These are phyloP conservation scores for Vannuccia rotundouncinata DNA, from an alignment of 2,888 invertebrate species.

Conservation along the genomic window DNA sequence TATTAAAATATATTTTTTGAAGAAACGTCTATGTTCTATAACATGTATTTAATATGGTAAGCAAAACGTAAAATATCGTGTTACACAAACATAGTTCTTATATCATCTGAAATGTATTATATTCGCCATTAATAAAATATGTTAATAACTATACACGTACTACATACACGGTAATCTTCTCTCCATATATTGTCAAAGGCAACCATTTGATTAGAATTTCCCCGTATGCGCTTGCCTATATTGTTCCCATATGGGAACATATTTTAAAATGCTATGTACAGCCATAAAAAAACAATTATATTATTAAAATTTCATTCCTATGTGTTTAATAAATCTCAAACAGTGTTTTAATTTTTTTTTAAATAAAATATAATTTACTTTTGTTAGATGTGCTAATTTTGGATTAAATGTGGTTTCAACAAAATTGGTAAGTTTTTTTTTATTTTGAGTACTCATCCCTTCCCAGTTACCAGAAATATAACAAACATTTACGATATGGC, in stretches of 20 bases:
- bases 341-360: conserved; percentile 31
- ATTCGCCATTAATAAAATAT: too few species aligned
- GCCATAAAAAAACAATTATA: background rate
- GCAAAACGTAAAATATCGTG: too few species aligned
- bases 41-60: too few species aligned
- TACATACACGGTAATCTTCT: too few species aligned
- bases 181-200: too few species aligned
- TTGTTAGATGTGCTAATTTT: conserved; percentile 23
- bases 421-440: conserved; percentile 26
- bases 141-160: too few species aligned
- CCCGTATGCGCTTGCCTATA: too few species aligned
- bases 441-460: conserved; percentile 12
- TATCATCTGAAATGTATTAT: too few species aligned
- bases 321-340: conserved; percentile 2
- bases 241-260: conserved; percentile 33
- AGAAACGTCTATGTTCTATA: too few species aligned
- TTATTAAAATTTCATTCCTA: conserved; percentile 21
- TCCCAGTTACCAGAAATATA: conserved; percentile 19
- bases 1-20: too few species aligned
- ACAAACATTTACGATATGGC: conserved; percentile 23
- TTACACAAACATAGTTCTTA: too few species aligned
- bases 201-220: too few species aligned
- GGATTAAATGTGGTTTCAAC: conserved; percentile 19
- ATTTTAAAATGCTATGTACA: conserved; percentile 18
- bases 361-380: conserved; percentile 23